A percentile compares a stretch with the other conserved stretches of the same genome.
Evolutionary conservation across 2,888 invertebrate genomes (phyloP).

Genomic region (Cacoxenus indagator): DNA sequence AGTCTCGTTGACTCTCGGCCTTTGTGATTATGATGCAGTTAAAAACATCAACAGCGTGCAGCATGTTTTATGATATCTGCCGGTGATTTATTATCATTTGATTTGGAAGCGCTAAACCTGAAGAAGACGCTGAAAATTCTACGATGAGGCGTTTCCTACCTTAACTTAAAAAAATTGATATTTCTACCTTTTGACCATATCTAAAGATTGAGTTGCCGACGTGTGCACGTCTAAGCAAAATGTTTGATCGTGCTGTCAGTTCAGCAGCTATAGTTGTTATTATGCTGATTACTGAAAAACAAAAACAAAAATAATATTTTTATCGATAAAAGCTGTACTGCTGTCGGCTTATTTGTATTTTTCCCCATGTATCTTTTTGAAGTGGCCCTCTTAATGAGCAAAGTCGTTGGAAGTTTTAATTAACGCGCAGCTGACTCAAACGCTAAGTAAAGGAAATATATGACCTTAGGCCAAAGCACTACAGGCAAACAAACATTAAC

Average conservation of each 20-base stretch:
- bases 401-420: not conserved
- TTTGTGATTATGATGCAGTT: conserved; percentile 49
- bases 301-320: too few relatives aligned
- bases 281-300: conserved; percentile 59
- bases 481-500: too few relatives aligned
- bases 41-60: conserved; percentile 46
- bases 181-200: conserved; percentile 11
- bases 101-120: conserved; percentile 58
- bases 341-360: not conserved
- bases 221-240: not conserved
- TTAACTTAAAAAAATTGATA: not conserved
- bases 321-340: conserved; percentile 44
- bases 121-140: conserved; percentile 52
- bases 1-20: not conserved
- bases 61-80: conserved; percentile 69
- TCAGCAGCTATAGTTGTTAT: conserved; percentile 30
- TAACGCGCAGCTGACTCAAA: not conserved
- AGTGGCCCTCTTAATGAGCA: not conserved
- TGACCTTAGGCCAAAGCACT: too few relatives aligned
- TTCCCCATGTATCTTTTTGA: not conserved
- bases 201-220: conserved; percentile 8
- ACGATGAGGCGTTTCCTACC: conserved; percentile 17
- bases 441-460: too few relatives aligned
- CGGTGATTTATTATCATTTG: conserved; percentile 69
- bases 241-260: not conserved